Conservation (phyloP, 2,797 vertebrate species). For the Enteromius anoplus region DNA sequence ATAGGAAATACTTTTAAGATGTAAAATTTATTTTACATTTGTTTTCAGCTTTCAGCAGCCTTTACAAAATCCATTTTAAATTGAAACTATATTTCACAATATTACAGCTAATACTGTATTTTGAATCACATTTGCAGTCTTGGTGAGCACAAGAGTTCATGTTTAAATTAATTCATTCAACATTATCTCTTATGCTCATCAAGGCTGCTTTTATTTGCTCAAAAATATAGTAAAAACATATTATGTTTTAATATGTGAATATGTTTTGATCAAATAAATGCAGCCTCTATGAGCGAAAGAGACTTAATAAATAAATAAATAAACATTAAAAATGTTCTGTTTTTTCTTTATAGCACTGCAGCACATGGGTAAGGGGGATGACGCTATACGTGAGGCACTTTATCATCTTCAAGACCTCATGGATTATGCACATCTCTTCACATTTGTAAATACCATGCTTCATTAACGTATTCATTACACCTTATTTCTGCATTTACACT, state of each 20-base stretch:
- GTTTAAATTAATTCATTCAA: neutral
- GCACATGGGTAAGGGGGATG: slow-evolving; percentile 31
- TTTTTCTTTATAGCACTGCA: slow-evolving; percentile 30
- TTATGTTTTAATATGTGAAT: too few species aligned
- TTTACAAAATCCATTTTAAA: neutral
- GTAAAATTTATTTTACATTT: too few species aligned
- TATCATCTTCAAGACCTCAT: slow-evolving; percentile 38
- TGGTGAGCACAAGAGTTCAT: neutral
- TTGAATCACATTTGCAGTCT: neutral
- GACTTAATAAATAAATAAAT: too few species aligned
- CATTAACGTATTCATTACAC: neutral
- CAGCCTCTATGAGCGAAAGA: too few species aligned
- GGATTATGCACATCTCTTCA: slow-evolving; percentile 27
- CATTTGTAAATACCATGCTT: slow-evolving; percentile 45
- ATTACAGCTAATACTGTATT: neutral
- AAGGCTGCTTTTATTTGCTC: too few species aligned
- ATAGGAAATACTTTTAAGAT: too few species aligned
- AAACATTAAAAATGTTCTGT: neutral
- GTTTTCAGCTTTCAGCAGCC: too few species aligned
- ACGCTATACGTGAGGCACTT: slow-evolving; percentile 45
- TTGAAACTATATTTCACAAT: neutral
- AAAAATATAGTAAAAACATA: too few species aligned
- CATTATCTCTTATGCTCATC: neutral
- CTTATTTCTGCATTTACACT: neutral
- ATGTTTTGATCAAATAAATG: too few species aligned